A percentile compares a stretch with the other conserved stretches of the same genome.
phyloP scores from a whole-genome alignment of 2,797 vertebrate species.

The Pangasius krempfi region DNA sequence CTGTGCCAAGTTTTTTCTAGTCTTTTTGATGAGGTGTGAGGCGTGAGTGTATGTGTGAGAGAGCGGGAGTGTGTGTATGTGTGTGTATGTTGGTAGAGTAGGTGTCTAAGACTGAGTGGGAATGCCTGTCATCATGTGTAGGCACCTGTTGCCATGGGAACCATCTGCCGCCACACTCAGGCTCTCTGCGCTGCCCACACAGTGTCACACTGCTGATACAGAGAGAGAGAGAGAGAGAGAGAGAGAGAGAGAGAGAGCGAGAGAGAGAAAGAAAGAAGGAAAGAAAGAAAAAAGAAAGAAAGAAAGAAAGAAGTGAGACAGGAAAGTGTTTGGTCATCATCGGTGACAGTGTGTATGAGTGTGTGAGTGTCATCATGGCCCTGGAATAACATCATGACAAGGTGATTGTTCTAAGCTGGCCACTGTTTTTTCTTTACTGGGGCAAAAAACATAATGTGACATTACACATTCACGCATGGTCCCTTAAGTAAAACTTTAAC shows the following conservation, averaged over 20 bases:
- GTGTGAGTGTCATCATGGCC: constrained; percentile 11
- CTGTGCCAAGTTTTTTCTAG: constrained; percentile 48
- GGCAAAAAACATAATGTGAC: neutral
- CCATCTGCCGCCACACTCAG: constrained; percentile 80
- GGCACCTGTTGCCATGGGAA: constrained; percentile 79
- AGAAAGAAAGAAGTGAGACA: constrained; percentile 32
- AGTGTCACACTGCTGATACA: constrained; percentile 72
- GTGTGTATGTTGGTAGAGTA: constrained; percentile 54
- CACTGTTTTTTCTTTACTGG: neutral
- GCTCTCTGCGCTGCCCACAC: constrained; percentile 77
- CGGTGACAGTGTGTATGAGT: neutral
- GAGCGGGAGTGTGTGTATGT: constrained; percentile 40
- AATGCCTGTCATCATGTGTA: constrained; percentile 83
- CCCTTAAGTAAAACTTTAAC: neutral
- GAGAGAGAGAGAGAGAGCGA: constrained; percentile 5
- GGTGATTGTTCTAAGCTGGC: neutral
- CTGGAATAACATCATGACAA: constrained; percentile 6
- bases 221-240: constrained; percentile 53
- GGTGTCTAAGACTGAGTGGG: constrained; percentile 79
- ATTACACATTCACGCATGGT: neutral
- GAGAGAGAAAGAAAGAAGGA: constrained; percentile 9
- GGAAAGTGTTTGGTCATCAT: constrained; percentile 21
- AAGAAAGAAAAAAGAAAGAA: constrained; percentile 15
- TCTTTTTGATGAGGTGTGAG: constrained; percentile 28
- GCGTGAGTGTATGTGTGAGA: constrained; percentile 47